Base-by-base conservation (phyloP, 2,797 vertebrate genomes). In the Psittacula derbiana region DNA sequence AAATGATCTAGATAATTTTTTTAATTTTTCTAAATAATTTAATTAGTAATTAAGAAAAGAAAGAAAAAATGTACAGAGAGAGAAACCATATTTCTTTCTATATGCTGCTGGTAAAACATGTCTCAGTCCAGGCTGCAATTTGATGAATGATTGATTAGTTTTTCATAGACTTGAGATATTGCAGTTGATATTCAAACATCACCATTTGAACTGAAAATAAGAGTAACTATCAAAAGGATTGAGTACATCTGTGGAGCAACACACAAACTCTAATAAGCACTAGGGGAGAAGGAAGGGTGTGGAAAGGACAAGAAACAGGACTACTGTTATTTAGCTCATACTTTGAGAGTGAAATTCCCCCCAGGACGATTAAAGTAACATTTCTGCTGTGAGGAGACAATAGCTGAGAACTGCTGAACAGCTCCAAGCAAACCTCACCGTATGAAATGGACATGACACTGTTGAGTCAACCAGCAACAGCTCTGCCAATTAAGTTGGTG, bases 11-110 rank as follows among this genome's bases (percentile, higher is more conserved):
- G 8, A 60, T 11, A 81, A 30, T 50, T 95, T 88, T 71, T 46
- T 91, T 78, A 3, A 72, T 79, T 92, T 90, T 92, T 81, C 33
- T 58, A 72, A 88, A 79, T 49, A 86, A 79, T 46, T 46, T 75
- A 81, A 75, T 79, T 61, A 49, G 1, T 28, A 75, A 65, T 69
- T 38, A 74, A 57, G 52, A 62, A 27, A 88, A 72, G 2, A 80
- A 88, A 79, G 8, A 52, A 79, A 94, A 74, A 71, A 28, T 23
- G 5, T 52, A 55, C 16, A 50, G n/a, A 46, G 30, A 24, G 12
- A 57, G 16, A 64, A 88, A 8, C 1, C 24, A 40, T 40, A 55
- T 36, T 78, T 6, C 10, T 38, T 74, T 80, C 46, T 60, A 16
- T 40, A 20, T 36, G 13, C 25, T 79, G 30, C 43, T 75, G 33